A percentile compares a stretch with the other conserved stretches of the same genome.
These are phyloP conservation scores for Epicampocera succincta DNA, from an alignment of 2,888 invertebrate genomes.

Conservation along the genomic window DNA sequence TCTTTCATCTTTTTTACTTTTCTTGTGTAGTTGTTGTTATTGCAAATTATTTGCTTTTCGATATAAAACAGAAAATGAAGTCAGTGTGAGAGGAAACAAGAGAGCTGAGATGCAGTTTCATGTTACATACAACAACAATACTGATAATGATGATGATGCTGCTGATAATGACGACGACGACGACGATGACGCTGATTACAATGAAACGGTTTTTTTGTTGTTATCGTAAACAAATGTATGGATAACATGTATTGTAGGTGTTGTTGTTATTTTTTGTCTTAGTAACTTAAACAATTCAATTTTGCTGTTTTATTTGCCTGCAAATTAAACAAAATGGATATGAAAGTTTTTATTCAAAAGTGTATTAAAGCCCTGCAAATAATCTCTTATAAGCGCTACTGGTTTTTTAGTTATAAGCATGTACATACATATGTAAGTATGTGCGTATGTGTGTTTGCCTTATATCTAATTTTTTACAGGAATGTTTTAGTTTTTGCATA, in stretches of 20 bases:
- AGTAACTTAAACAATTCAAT: neutral
- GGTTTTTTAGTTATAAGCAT: too few species aligned
- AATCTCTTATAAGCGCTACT: too few species aligned
- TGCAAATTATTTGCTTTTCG: neutral
- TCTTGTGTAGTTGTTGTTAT: neutral
- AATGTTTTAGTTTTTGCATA: too few species aligned
- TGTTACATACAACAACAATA: conserved; percentile 9
- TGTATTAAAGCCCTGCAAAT: too few species aligned
- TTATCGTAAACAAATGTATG: conserved; percentile 6
- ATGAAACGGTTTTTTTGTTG: conserved; percentile 22
- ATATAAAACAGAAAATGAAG: conserved; percentile 14
- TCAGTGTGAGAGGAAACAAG: neutral
- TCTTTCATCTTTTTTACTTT: too few species aligned
- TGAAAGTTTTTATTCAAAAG: too few species aligned
- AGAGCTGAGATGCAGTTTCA: conserved; percentile 4
- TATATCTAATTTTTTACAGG: too few species aligned
- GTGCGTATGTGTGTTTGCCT: too few species aligned
- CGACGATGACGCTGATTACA: conserved; percentile 5
- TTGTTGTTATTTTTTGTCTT: conserved; percentile 1
- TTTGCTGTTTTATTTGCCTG: conserved; percentile 29
- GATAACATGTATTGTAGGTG: conserved; percentile 6
- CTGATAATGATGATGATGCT: conserved; percentile 9
- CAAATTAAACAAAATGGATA: conserved; percentile 47
- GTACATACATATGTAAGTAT: too few species aligned
- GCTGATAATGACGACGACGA: conserved; percentile 2